These are phyloP conservation scores for Martes martes DNA, from an alignment of 2,113 vertebrate species.

Conservation along the genomic window DNA sequence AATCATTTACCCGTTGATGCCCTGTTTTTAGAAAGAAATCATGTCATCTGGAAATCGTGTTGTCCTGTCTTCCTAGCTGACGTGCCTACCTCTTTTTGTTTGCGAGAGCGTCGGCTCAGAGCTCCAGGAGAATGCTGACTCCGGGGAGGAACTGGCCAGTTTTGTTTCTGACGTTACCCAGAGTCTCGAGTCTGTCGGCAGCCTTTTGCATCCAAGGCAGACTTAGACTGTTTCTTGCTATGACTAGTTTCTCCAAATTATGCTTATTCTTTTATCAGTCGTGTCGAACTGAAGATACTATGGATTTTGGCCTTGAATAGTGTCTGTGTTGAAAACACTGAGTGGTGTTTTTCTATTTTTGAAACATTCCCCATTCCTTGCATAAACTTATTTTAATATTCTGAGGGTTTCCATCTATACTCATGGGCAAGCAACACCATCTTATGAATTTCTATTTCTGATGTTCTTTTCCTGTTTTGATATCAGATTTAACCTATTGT, in stretches of 20 bases:
- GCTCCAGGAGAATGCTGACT: neutral
- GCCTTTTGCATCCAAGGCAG: neutral
- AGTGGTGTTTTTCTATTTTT: neutral
- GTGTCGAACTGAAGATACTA: neutral
- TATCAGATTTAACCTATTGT: neutral
- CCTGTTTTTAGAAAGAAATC: neutral
- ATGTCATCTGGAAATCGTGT: neutral
- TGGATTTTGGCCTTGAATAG: neutral
- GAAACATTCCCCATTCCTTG: neutral
- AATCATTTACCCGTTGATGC: neutral
- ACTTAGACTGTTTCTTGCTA: neutral
- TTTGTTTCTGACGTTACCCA: neutral
- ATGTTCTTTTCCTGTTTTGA: neutral
- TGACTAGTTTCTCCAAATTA: neutral
- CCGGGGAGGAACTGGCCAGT: neutral
- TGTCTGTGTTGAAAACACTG: neutral
- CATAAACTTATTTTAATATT: neutral
- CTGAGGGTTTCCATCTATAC: neutral
- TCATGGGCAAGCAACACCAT: neutral
- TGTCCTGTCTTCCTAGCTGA: neutral
- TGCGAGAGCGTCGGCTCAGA: neutral
- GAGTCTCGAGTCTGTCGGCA: neutral
- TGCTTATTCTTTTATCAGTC: neutral
- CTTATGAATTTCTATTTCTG: neutral
- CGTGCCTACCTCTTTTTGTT: neutral